phyloP scores from a whole-genome alignment of 2,888 invertebrate species.

The Molorchus minor region DNA sequence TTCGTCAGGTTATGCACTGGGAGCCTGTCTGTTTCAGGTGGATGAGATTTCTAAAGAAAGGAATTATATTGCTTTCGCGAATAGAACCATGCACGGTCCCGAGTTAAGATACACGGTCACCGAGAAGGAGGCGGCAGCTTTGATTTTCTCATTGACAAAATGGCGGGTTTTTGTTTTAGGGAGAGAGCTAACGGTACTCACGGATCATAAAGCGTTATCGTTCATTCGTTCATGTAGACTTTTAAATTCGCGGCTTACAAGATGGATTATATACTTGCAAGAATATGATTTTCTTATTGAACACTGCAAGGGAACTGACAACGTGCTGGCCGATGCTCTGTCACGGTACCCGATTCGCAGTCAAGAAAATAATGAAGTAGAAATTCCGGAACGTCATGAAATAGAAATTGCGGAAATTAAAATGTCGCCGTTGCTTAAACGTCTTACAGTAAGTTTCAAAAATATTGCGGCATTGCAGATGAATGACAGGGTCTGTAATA shows the following conservation, averaged over 20 bases:
- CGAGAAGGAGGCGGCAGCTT: constrained; percentile 12
- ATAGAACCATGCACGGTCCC: constrained; percentile 4
- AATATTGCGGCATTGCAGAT: too few relatives aligned
- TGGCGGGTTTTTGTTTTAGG: constrained; percentile 5
- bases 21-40: constrained; percentile 1
- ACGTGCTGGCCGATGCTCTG: constrained; percentile 14
- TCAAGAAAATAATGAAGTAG: too few relatives aligned
- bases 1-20: background rate
- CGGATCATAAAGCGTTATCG: constrained; percentile 21
- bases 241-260: constrained; percentile 12
- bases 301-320: constrained; percentile 13
- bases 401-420: too few relatives aligned
- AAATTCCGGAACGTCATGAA: too few relatives aligned
- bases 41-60: background rate
- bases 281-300: constrained; percentile 15
- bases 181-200: constrained; percentile 1
- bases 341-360: constrained; percentile 9
- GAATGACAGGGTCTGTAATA: background rate
- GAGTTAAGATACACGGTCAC: constrained; percentile 2
- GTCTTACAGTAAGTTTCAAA: too few relatives aligned
- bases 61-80: constrained; percentile 4
- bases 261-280: constrained; percentile 17
- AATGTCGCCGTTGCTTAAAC: too few relatives aligned
- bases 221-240: constrained; percentile 14
- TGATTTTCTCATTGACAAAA: background rate